Evolutionary conservation across 37 sponge, comb jelly and placozoan genomes (phyloP), one percentile per base, ranked within the genome.

Genomic region (Agelas oroides): DNA sequence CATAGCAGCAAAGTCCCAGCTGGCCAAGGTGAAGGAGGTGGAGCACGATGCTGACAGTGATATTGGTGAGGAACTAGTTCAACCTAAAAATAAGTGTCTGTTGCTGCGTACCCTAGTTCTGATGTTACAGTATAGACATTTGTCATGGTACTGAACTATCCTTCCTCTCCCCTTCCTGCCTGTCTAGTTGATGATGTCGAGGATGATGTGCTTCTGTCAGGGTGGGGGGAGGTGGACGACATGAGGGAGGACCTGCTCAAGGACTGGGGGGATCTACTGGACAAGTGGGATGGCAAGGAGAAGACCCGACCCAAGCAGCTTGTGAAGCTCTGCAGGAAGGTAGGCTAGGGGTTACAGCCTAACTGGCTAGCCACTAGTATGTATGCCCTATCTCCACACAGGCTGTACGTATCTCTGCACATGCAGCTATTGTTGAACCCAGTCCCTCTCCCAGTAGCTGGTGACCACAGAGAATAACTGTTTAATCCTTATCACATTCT

Each of bases 201-300:
- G 2, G 96, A 89, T 19, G 96, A 96, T 39, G 31, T 86, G 35
- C 24, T 96, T 31, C 75, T 87, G 62, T 93, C 94, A 11, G 96
- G 96, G 16, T 90, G 94, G 88, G 96, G 96, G 3, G 84, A 79
- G 30, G 82, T 87, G 30, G 76, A 90, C 35, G 84, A 79, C 55
- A 89, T 86, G 83, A 84, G 82, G 33, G 95, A 91, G 25, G 92
- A 91, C 28, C 69, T 91, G 21, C 59, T 89, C 39, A 75, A 78
- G 74, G 77, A 86, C 67, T 95, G 95, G 95, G 80, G 93, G 35
- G 78, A 73, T 6, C 16, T 91, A 34, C 57, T 95, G 59, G 87
- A 85, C 66, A 77, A 71, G 33, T 95, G 95, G 95, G 92, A 95
- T 61, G 95, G 92, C 32, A 85, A 72, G 71, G 93, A 88, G 69